A percentile compares a stretch with the other conserved stretches of the same genome.
Evolutionary conservation across 1,140 invertebrate genomes (phyloP).

Genomic region (Ceratina calcarata): DNA sequence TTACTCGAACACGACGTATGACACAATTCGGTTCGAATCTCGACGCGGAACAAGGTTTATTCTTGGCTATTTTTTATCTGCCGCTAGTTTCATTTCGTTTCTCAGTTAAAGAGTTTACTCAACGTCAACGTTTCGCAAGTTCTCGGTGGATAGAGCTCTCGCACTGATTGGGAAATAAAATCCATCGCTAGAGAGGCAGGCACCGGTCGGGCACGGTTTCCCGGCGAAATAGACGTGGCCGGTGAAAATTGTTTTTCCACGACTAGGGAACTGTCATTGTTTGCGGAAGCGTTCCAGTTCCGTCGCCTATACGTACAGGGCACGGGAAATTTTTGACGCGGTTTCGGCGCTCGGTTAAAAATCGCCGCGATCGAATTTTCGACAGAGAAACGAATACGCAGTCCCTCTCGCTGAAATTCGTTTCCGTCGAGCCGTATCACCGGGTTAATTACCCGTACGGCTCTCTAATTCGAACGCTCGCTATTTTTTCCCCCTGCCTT

Average conservation of each 20-base stretch:
- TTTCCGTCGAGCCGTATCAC: no score
- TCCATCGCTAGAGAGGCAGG: not conserved
- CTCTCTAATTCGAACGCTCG: not conserved
- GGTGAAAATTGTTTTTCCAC: slow-evolving; percentile 30
- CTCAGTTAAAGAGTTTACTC: not conserved
- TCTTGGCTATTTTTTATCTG: not conserved
- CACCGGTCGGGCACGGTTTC: slow-evolving; percentile 5
- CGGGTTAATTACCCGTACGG: not conserved
- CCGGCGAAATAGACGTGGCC: not conserved
- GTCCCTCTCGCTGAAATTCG: not conserved
- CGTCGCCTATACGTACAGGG: not conserved
- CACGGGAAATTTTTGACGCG: not conserved
- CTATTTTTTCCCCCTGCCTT: not conserved
- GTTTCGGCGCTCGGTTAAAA: not conserved
- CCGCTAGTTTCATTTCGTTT: not conserved
- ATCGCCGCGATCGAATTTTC: not conserved
- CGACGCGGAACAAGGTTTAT: not conserved
- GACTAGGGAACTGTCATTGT: slow-evolving; percentile 2
- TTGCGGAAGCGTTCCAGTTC: not conserved
- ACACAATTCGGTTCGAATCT: not conserved
- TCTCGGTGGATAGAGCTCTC: not conserved
- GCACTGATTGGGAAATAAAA: slow-evolving; percentile 7
- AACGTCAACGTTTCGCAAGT: not conserved
- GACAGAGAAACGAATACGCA: not conserved
- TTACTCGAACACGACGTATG: no score